Evolutionary conservation across 2,797 vertebrate genomes (phyloP).

Genomic region (Neopelma chrysocephalum): DNA sequence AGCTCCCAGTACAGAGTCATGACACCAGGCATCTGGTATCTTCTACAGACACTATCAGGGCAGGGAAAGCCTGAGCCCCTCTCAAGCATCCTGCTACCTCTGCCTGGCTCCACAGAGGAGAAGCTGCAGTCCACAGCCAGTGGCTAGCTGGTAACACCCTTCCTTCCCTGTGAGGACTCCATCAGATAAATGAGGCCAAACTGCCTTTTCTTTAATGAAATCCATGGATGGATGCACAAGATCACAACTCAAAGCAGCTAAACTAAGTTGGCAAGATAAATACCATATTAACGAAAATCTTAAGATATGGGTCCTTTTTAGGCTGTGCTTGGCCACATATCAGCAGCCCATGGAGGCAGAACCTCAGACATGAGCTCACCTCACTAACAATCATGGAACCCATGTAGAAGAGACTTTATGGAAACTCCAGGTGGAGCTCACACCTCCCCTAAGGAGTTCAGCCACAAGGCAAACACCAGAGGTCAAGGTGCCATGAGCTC

Average conservation of each 20-base stretch:
- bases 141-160: not conserved
- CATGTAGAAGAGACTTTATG: rapidly evolving
- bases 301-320: not conserved
- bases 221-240: rapidly evolving
- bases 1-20: not conserved
- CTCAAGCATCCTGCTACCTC: not conserved
- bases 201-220: not conserved
- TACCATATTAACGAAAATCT: not conserved
- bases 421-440: not conserved
- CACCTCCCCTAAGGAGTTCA: rapidly evolving
- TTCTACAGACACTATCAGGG: not conserved
- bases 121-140: not conserved
- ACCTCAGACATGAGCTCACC: not conserved
- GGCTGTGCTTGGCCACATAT: not conserved
- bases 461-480: not conserved
- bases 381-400: rapidly evolving
- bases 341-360: not conserved
- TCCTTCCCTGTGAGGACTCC: not conserved
- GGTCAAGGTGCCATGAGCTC: not conserved
- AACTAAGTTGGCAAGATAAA: not conserved
- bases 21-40: not conserved
- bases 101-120: not conserved
- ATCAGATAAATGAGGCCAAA: not conserved
- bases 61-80: not conserved
- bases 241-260: not conserved